Conservation (phyloP, 1,140 invertebrate genomes). For the Nautilus pompilius region DNA sequence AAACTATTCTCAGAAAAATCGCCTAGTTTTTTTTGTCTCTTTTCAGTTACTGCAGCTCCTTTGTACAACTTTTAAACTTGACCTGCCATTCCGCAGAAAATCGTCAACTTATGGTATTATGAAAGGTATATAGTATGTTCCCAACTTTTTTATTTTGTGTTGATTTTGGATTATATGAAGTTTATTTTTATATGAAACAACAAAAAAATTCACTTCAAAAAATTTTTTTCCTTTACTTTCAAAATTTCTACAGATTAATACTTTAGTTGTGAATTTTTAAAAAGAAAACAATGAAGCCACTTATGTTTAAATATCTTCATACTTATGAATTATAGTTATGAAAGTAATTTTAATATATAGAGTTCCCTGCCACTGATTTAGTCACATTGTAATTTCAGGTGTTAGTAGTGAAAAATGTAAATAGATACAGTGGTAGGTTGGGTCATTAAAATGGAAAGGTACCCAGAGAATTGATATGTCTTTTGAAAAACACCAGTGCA, state of each 20-base stretch:
- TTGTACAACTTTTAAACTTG: constrained; percentile 75
- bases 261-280: too few species aligned
- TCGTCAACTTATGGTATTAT: constrained; percentile 54
- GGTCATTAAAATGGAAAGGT: too few species aligned
- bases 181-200: neutral
- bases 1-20: too few species aligned
- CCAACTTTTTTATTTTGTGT: neutral
- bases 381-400: too few species aligned
- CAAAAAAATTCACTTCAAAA: neutral
- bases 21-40: constrained; percentile 11
- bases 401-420: too few species aligned
- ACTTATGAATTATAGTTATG: too few species aligned
- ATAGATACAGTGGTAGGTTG: too few species aligned
- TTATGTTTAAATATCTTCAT: neutral
- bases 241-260: neutral
- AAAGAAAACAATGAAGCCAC: neutral
- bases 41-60: constrained; percentile 74
- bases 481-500: too few species aligned
- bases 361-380: too few species aligned
- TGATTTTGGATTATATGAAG: neutral
- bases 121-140: constrained; percentile 42
- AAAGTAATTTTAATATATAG: too few species aligned
- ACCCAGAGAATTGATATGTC: too few species aligned
- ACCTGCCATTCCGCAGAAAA: constrained; percentile 69
- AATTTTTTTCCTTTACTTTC: neutral